phyloP scores from a whole-genome alignment of 2,113 vertebrate genomes.

The Poicephalus gulielmi region DNA sequence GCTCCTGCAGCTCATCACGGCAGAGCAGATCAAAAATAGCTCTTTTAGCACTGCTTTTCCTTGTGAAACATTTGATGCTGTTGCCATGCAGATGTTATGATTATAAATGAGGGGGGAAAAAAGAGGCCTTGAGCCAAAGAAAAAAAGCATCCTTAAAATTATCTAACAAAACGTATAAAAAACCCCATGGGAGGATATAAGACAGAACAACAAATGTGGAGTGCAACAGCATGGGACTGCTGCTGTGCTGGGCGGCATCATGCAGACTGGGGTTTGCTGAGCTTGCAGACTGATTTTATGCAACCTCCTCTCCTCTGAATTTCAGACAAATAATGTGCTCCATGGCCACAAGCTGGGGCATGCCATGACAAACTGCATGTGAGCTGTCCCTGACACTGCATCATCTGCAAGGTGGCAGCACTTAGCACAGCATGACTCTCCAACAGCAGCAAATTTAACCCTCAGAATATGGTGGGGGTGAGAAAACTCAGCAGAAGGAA shows the following conservation, averaged over 20 bases:
- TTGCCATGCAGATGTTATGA: constrained; percentile 2
- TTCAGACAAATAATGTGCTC: not conserved
- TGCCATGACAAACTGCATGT: not conserved
- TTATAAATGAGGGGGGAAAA: not conserved
- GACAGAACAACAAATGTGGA: not conserved
- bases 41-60: not conserved
- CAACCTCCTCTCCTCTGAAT: not conserved
- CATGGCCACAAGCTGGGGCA: not conserved
- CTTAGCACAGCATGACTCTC: not conserved
- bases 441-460: not conserved
- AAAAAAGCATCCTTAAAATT: not conserved
- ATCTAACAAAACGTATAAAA: not conserved
- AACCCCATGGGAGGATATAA: not conserved
- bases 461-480: not conserved
- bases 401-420: not conserved
- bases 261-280: not conserved
- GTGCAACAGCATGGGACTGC: not conserved
- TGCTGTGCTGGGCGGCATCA: not conserved
- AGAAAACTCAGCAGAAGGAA: not conserved
- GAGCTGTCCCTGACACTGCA: not conserved
- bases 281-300: not conserved
- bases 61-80: not conserved
- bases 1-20: not conserved
- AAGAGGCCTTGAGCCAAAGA: not conserved
- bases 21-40: not conserved